Evolutionary conservation across 2,113 vertebrate genomes (phyloP), one percentile per base, ranked within the genome.

Genomic region (Austrofundulus limnaeus): DNA sequence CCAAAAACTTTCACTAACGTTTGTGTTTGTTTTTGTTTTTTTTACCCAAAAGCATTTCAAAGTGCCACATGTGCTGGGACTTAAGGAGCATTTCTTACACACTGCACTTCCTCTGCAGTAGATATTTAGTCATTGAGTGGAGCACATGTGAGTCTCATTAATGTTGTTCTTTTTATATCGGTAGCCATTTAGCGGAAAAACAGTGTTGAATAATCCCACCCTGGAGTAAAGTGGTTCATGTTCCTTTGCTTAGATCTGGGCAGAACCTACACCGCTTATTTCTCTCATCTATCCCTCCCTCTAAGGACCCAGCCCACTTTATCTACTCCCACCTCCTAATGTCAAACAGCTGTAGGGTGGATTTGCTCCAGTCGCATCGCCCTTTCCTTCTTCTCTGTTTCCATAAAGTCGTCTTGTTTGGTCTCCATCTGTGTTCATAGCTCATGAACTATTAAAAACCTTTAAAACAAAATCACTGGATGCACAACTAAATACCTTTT

Each of bases 281-380:
- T 70, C 20, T 67, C 28, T 10, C 31, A 58, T 74, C 77, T 77
- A 57, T 63, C 59, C 65, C 34, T 63, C 11, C 56, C 38, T 24
- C 56, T 49, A 53, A 21, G 11, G 50, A 80, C 80, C 61, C 78
- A 69, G 50, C 83, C 80, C 64, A 69, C 78, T 54, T 66, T 72
- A 73, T 77, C 76, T 48, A 70, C 75, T 59, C 71, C 76, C 66
- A 51, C 70, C 66, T 48, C 65, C 61, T 87, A 91, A 91, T 88
- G 77, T 63, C 66, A 86, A 87, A 85, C 90, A 90, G 84, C 85
- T 90, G 89, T 71, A 54, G 45, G 45, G 24, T 48, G 42, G 39
- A 76, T 72, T 69, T 4, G 60, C 65, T 16, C 46, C 65, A 57
- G 12, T 76, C 79, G 61, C 72, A 19, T 28, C 51, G 45, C 68